These are phyloP conservation scores for Xestia ashworthii DNA, from an alignment of 2,888 invertebrate genomes.

Conservation along the genomic window DNA sequence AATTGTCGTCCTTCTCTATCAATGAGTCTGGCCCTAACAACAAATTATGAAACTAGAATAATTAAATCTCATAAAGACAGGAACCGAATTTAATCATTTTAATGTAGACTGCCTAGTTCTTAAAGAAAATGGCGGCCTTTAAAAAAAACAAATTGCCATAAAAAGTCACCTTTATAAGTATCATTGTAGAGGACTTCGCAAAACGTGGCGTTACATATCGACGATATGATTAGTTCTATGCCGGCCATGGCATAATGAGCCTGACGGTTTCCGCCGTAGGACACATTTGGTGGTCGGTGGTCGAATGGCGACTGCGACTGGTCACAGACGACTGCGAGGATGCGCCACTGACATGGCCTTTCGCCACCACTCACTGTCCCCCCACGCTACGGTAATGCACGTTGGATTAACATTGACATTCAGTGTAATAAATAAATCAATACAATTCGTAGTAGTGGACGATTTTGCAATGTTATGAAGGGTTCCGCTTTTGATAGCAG, in stretches of 20 bases:
- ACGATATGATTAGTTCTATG: constrained; percentile 83
- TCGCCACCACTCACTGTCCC: constrained; percentile 42
- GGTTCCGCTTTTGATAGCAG: constrained; percentile 1
- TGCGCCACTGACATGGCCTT: constrained; percentile 58
- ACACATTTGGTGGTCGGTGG: constrained; percentile 61
- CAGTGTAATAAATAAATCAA: constrained; percentile 22
- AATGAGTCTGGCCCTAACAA: constrained; percentile 49
- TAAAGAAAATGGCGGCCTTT: not conserved
- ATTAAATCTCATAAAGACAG: not conserved
- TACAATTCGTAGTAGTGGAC: constrained; percentile 8
- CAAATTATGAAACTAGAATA: not conserved
- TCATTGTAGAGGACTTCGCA: constrained; percentile 82
- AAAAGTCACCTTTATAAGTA: constrained; percentile 65
- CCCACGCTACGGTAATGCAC: constrained; percentile 68
- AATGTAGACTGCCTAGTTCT: not conserved
- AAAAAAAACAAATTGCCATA: not conserved
- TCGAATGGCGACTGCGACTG: constrained; percentile 61
- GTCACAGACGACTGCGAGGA: constrained; percentile 59
- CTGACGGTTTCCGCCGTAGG: constrained; percentile 33
- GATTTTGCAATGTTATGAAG: constrained; percentile 22
- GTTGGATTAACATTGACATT: constrained; percentile 71
- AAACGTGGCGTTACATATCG: constrained; percentile 85
- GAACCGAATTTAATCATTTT: not conserved
- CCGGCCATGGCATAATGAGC: constrained; percentile 80
- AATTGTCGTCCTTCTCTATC: constrained; percentile 66